These are phyloP conservation scores for Scyliorhinus canicula DNA, from an alignment of 2,797 vertebrate genomes.

Conservation along the genomic window DNA sequence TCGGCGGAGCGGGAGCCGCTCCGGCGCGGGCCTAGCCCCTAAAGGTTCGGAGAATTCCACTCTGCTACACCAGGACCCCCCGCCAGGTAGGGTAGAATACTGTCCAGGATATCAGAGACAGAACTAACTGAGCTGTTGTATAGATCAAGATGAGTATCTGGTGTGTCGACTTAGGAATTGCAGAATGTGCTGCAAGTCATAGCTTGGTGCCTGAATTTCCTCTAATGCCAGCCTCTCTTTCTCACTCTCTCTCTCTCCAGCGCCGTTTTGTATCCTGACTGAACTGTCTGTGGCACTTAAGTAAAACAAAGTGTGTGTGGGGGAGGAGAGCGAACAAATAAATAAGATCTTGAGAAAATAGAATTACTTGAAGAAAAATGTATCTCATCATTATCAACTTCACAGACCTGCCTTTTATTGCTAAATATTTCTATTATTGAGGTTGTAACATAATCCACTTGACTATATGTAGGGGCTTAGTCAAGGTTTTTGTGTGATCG, in stretches of 20 bases:
- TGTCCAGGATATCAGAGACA: background rate
- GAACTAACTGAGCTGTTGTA: background rate
- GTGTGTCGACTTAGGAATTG: background rate
- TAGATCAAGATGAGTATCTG: background rate
- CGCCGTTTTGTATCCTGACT: background rate
- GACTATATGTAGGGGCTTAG: conserved; percentile 26
- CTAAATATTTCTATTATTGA: conserved; percentile 35
- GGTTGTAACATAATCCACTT: conserved; percentile 34
- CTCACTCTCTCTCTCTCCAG: background rate
- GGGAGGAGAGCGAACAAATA: background rate
- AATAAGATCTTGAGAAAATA: conserved; percentile 33
- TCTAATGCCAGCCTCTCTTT: no score
- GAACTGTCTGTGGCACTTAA: background rate
- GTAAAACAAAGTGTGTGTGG: background rate
- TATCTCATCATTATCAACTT: conserved; percentile 29
- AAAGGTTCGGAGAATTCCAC: no score
- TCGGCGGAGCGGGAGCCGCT: no score
- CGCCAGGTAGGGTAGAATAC: no score
- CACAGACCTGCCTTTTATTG: conserved; percentile 16
- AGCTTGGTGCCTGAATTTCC: background rate
- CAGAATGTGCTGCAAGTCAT: background rate
- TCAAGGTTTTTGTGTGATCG: conserved; percentile 26
- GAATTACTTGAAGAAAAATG: conserved; percentile 31
- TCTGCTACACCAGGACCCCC: no score
- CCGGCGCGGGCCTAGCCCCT: no score